Percentiles rank a stretch among this genome's conserved stretches.
phyloP scores from a whole-genome alignment of 1,140 invertebrate genomes.

The Pissodes strobi region DNA sequence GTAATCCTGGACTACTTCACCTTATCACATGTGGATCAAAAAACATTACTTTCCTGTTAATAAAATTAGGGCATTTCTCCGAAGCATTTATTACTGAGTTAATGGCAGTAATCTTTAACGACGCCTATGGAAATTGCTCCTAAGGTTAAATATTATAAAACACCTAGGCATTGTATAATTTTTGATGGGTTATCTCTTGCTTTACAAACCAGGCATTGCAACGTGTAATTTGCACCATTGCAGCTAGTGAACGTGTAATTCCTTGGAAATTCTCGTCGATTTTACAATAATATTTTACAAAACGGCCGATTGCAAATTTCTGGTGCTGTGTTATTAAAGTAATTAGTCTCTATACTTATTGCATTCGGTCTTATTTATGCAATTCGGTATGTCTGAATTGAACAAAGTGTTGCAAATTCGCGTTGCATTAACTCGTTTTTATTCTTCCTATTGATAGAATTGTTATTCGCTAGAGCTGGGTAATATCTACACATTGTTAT shows the following conservation, averaged over 20 bases:
- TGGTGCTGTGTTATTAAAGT: constrained; percentile 1
- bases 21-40: too few relatives aligned
- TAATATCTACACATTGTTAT: too few relatives aligned
- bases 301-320: constrained; percentile 13
- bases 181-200: constrained; percentile 14
- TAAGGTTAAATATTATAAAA: constrained; percentile 11
- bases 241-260: constrained; percentile 12
- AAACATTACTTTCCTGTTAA: too few relatives aligned
- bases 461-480: too few relatives aligned
- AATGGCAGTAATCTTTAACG: too few relatives aligned
- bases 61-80: too few relatives aligned
- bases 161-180: constrained; percentile 8
- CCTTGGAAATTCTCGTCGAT: constrained; percentile 13
- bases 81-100: too few relatives aligned
- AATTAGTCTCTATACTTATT: constrained; percentile 7
- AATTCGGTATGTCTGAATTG: neutral
- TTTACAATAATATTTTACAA: constrained; percentile 17
- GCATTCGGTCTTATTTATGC: neutral
- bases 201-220: constrained; percentile 5
- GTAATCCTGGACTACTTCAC: too few relatives aligned
- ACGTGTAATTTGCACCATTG: constrained; percentile 4
- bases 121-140: neutral
- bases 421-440: too few relatives aligned
- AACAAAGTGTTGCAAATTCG: too few relatives aligned
- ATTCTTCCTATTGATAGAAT: too few relatives aligned